Percentiles rank a stretch among this genome's conserved stretches.
These are phyloP conservation scores for Agrypnia vestita DNA, from an alignment of 1,140 invertebrate genomes.

Conservation along the genomic window DNA sequence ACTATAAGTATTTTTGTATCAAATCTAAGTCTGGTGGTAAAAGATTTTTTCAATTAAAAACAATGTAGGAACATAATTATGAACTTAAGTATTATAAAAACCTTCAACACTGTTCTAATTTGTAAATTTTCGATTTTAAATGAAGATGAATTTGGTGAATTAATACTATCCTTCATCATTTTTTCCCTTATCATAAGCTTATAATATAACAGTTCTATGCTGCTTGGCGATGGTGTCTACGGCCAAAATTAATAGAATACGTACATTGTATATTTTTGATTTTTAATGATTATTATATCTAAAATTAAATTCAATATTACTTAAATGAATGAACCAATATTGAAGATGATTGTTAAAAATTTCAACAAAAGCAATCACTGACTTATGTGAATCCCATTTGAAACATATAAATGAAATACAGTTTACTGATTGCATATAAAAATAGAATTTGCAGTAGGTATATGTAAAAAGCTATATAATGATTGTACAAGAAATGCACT, in stretches of 20 bases:
- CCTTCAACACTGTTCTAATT: no score
- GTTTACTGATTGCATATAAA: conserved; percentile 51
- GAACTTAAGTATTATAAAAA: no score
- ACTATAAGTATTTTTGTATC: no score
- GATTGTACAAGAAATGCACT: neutral
- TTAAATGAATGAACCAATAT: neutral
- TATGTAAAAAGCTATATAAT: conserved; percentile 36
- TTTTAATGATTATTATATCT: neutral
- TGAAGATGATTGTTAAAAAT: conserved; percentile 16
- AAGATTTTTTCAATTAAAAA: no score
- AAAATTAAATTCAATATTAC: neutral
- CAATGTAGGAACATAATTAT: no score
- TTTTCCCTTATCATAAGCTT: conserved; percentile 49
- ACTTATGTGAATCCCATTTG: conserved; percentile 53
- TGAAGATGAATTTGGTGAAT: no score
- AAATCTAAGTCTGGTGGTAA: no score
- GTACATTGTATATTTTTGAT: neutral
- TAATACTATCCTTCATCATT: conserved; percentile 2
- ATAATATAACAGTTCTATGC: conserved; percentile 35
- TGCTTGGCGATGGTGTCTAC: conserved; percentile 57
- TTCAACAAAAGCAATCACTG: conserved; percentile 49
- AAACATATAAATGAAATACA: conserved; percentile 51
- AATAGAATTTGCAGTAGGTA: conserved; percentile 38
- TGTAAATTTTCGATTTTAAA: no score
- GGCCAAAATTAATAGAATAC: conserved; percentile 33